phyloP scores from a whole-genome alignment of 1,140 invertebrate species.

The Cephus cinctus region DNA sequence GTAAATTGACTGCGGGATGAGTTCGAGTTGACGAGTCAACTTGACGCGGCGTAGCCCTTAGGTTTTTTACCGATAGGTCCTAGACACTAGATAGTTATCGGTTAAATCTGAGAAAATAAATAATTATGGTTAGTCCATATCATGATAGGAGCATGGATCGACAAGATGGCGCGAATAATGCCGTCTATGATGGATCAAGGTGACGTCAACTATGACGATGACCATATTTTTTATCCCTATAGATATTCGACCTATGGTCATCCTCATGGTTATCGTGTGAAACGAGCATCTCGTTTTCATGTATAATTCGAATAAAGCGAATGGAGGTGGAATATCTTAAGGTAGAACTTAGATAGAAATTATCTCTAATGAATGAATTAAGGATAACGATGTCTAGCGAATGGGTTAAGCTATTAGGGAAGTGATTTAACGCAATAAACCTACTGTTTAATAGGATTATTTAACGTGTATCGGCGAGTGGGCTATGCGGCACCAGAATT shows the following conservation, averaged over 20 bases:
- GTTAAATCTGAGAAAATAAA: conserved; percentile 12
- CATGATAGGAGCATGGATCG: no score
- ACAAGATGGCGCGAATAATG: no score
- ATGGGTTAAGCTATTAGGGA: conserved; percentile 27
- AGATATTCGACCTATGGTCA: no score
- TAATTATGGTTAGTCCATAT: conserved; percentile 50
- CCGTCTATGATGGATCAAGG: no score
- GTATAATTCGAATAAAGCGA: no score
- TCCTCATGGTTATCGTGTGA: neutral
- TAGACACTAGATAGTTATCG: conserved; percentile 17
- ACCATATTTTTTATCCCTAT: no score
- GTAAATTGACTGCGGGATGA: no score
- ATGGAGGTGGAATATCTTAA: conserved; percentile 22
- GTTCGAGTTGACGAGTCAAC: no score
- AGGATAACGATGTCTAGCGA: conserved; percentile 2
- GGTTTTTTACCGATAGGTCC: conserved; percentile 47
- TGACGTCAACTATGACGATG: no score
- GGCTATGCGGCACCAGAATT: no score
- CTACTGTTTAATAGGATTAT: conserved; percentile 19
- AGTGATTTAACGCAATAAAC: conserved; percentile 36
- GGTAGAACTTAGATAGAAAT: conserved; percentile 16
- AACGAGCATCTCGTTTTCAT: neutral
- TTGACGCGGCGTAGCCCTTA: no score
- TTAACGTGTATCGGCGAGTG: neutral
- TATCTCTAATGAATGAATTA: conserved; percentile 4